Base-by-base conservation (phyloP, 2,888 invertebrate genomes). In the Diloba caeruleocephala region DNA sequence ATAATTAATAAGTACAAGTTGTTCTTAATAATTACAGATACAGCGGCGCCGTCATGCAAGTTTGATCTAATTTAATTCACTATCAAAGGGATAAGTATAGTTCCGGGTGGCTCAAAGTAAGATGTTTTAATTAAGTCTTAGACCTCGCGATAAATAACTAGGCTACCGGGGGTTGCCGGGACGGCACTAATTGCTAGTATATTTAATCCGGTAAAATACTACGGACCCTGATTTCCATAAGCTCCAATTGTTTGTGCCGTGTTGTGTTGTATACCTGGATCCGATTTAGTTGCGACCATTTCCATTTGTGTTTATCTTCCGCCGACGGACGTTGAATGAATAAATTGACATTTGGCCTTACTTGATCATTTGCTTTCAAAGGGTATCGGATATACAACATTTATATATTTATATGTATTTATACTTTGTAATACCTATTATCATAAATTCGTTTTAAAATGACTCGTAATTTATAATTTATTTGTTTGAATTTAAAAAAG, bases 121-220 rank as follows among this genome's bases (percentile, higher is more conserved):
- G 90, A 89, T 90, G 87, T 90, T 92, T 92, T 92, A 92, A 93
- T 93, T 92, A 93, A 92, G 89, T 88, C 88, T 88, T 85, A 90
- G 90, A 83, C 88, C 88, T 87, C 75, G 85, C 89, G 83, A 91
- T 92, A 92, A 92, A 91, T 90, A 91, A 90, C 89, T 88, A 82
- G 83, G 80, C 74, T 67, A 78, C 75, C 80, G 79, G 81, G 81
- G 67, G 53, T 72, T 62, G 79, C 82, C 76, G 81, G 88, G 85
- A 79, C 82, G 81, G 84, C 87, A 90, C 91, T 92, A 92, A 92
- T 93, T 91, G 90, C 89, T 85, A 89, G 87, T 92, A 89, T 89
- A 91, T 92, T 89, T 92, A 92, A 92, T 91, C 92, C 90, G 77
- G 87, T 89, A 88, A 91, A 92, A 90, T 90, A 89, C 87, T 85